Evolutionary conservation across 2,888 invertebrate genomes (phyloP), one percentile per base, ranked within the genome.

Genomic region (Osmoderma eremita): DNA sequence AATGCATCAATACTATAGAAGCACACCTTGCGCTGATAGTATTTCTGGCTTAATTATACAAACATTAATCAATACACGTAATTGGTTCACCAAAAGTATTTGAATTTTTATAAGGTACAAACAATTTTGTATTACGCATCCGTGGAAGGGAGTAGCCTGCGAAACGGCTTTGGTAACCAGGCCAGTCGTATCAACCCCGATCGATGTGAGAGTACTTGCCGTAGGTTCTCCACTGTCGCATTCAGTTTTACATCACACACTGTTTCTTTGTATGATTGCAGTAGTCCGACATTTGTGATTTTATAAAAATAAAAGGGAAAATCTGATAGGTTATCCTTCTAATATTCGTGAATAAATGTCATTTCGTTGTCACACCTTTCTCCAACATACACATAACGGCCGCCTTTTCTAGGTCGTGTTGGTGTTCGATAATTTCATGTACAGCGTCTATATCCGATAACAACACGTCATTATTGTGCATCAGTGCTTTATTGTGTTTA

Each of bases 191-290:
- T 70, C 74, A 72, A 73, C 75, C 73, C 75, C 78, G 78, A 79
- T 79, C 79, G 79, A 79, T 79, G 77, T 75, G 74, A 73, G 74
- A 45, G 58, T 61, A 30, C 15, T 18, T 45, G 18, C 36, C 58
- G 74, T 70, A 71, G 70, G 74, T 73, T 73, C 65, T 75, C 76
- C 76, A 75, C 75, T 76, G 75, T 77, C 77, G 78, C 77, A 78
- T 75, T 75, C 73, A 75, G 75, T 75, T 77, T 75, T 78, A 75
- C 72, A 75, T 73, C 76, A 70, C 73, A 30, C 30, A 73, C 73
- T 72, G 71, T 10, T 62, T 69, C 70, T 74, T 72, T 75, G 71
- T 73, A 84, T 84, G 84, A 85, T 61, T 61, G 70, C 50, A 69
- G 17, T 61, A 61, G 58, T 42, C 15, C 42, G 24, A 42, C 24